Conservation (phyloP, 2,888 invertebrate genomes). For the Euplagia quadripunctaria region DNA sequence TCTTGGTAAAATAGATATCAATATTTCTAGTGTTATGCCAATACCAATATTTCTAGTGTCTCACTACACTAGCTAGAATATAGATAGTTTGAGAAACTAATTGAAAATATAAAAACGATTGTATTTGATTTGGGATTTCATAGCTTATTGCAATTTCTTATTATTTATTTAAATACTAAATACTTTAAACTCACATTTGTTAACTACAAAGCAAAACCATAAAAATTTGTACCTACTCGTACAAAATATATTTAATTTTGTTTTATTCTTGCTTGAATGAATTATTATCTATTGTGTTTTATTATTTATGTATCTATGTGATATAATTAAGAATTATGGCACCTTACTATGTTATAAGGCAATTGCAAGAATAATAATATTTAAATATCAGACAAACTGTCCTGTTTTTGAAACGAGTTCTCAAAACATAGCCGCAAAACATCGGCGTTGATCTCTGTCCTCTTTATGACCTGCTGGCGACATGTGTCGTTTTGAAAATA, state of each 20-base stretch:
- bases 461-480: neutral
- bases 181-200: too few species aligned
- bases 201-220: too few species aligned
- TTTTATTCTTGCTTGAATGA: neutral
- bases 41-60: too few species aligned
- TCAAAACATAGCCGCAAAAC: neutral
- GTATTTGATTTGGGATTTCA: too few species aligned
- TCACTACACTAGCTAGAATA: too few species aligned
- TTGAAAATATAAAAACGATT: too few species aligned
- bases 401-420: neutral
- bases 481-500: too few species aligned
- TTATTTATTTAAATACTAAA: too few species aligned
- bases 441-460: neutral
- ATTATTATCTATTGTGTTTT: constrained; percentile 1
- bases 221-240: neutral
- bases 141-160: too few species aligned
- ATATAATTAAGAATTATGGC: neutral
- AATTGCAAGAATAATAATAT: neutral
- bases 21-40: too few species aligned
- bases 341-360: neutral
- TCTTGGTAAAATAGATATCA: too few species aligned
- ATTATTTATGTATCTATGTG: neutral
- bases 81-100: too few species aligned
- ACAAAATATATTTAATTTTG: neutral
- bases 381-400: neutral